phyloP scores from a whole-genome alignment of 2,888 invertebrate genomes.

The Scaptomyza parva region DNA sequence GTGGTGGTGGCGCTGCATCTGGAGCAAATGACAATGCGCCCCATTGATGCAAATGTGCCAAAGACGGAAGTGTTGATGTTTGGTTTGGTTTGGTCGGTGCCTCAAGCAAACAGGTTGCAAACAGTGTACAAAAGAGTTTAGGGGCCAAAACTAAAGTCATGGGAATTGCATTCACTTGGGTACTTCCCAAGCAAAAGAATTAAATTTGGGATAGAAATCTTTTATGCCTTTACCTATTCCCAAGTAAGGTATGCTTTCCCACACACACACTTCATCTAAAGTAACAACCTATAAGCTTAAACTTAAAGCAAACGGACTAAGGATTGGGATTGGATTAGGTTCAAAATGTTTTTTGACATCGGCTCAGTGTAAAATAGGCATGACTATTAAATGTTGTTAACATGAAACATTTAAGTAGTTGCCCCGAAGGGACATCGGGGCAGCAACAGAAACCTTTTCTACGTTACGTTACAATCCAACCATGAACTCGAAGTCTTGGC shows the following conservation, averaged over 20 bases:
- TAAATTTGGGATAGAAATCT: too few relatives aligned
- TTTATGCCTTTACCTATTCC: background rate
- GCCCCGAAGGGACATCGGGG: conserved; percentile 5
- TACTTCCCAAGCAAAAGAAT: too few relatives aligned
- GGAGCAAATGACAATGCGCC: conserved; percentile 45
- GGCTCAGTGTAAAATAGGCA: background rate
- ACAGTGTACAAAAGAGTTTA: conserved; percentile 17
- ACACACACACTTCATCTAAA: background rate
- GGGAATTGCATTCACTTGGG: too few relatives aligned
- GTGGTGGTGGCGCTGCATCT: conserved; percentile 20
- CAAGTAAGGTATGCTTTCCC: background rate
- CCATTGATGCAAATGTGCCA: conserved; percentile 50
- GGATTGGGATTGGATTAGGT: conserved; percentile 6
- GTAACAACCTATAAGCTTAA: background rate
- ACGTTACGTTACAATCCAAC: conserved; percentile 1
- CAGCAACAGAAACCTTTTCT: background rate
- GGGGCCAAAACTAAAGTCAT: conserved; percentile 18
- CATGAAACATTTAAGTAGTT: conserved; percentile 20
- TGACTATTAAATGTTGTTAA: conserved; percentile 15
- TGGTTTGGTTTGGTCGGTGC: conserved; percentile 9
- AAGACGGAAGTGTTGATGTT: conserved; percentile 51
- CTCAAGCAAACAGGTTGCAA: conserved; percentile 54
- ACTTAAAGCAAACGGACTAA: background rate
- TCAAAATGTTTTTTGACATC: background rate
- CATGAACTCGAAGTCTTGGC: conserved; percentile 6